Evolutionary conservation across 2,888 invertebrate species (phyloP), one percentile per base, ranked within the genome.

Genomic region (Volucella bombylans): DNA sequence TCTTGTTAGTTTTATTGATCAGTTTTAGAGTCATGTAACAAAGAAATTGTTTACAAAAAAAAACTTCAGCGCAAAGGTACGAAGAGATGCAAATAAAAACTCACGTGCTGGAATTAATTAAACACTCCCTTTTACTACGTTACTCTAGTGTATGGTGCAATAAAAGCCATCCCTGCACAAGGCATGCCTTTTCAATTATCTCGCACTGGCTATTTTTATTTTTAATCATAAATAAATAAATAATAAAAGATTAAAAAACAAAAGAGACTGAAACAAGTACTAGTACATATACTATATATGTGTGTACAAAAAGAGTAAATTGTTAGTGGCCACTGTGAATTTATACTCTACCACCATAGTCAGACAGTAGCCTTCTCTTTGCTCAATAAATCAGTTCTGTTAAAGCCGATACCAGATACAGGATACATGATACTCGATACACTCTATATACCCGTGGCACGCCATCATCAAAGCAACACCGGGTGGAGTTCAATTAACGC

Each of bases 401-500:
- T 10, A 11, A 18, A 43, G 18, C 39, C 47, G 3, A 47, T 38
- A 49, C 39, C 31, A 31, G 4, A 31, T 31, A 31, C 31, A 4
- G 31, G 31, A 31, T 31, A 31, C 31, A 0, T 6, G 31, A 31
- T 31, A 6, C 31, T 6, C 31, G 6, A 31, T 23, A 23, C 23
- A 23, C 23, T 23, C 23, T 23, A 23, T 31, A 31, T 31, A 31
- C 31, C 6, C 4, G 4, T 6, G 6, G 18, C 45, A 61, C 43
- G 15, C 1, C 31, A 18, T 31, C 55, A 77, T 69, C 69, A 64
- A 69, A 71, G 38, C 69, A 50, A 50, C 64, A 15, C 41, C 69
- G 41, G 47, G 45, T 23, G 6, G 62, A 41, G 65, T 71, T 72
- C 65, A 79, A 71, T 61, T 64, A 78, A 50, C 23, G 52, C 59